These are phyloP conservation scores for Acanthopleura granulata DNA, from an alignment of 2,888 invertebrate species.

Conservation along the genomic window DNA sequence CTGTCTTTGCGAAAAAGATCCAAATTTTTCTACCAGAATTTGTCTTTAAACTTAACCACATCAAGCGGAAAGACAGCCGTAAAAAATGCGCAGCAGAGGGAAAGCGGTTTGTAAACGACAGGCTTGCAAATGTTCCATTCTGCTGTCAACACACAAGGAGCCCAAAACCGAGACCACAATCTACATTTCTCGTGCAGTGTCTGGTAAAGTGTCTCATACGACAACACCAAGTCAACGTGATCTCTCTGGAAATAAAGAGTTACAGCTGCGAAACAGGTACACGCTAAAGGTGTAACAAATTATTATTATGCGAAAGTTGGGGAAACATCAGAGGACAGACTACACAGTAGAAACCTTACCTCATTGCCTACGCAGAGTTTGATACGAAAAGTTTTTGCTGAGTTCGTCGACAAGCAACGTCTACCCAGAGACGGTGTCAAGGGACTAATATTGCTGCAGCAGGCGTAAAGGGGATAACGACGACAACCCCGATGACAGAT, in stretches of 20 bases:
- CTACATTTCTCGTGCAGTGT: neutral
- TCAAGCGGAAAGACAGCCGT: conserved; percentile 3
- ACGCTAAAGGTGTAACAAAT: conserved; percentile 3
- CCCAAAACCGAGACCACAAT: neutral
- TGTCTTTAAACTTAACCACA: conserved; percentile 1
- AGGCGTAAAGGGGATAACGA: conserved; percentile 11
- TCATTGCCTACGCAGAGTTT: conserved; percentile 7
- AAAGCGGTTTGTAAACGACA: neutral
- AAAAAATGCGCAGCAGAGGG: conserved; percentile 9
- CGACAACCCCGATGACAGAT: conserved; percentile 15
- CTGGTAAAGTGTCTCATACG: neutral
- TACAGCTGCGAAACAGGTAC: neutral
- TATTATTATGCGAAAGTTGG: conserved; percentile 17
- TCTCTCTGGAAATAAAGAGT: neutral
- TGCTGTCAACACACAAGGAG: neutral
- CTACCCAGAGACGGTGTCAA: conserved; percentile 10
- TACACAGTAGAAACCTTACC: conserved; percentile 12
- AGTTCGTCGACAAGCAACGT: conserved; percentile 1
- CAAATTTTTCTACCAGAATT: neutral
- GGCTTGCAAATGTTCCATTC: neutral
- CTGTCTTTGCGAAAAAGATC: conserved; percentile 1
- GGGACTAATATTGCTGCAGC: conserved; percentile 10
- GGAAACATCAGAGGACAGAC: neutral
- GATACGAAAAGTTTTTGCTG: conserved; percentile 18
- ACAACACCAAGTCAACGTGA: neutral